Percentiles rank a stretch among this genome's conserved stretches.
Evolutionary conservation across 2,888 invertebrate species (phyloP).

Genomic region (Eutolmus rufibarbis): DNA sequence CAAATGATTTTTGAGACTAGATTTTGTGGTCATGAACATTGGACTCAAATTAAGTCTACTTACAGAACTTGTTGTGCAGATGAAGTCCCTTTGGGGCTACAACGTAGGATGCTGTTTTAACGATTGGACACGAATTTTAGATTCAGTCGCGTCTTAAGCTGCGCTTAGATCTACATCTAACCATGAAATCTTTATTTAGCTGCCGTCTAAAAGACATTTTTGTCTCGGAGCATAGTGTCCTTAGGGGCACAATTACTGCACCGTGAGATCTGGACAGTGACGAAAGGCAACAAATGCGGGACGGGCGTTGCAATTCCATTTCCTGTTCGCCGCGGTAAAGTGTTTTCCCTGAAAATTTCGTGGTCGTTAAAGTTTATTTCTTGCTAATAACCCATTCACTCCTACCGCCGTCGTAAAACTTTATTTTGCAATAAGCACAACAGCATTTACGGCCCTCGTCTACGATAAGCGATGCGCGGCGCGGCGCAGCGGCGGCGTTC

Average conservation of each 20-base stretch:
- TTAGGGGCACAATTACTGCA: background rate
- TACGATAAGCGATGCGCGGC: background rate
- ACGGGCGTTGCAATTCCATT: background rate
- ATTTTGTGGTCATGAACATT: background rate
- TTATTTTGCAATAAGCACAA: constrained; percentile 1
- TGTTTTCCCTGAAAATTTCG: background rate
- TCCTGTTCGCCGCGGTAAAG: background rate
- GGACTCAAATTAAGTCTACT: background rate
- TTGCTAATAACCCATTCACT: constrained; percentile 6
- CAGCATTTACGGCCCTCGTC: background rate
- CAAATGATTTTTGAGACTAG: background rate
- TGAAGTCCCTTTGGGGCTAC: background rate
- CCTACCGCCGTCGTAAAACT: background rate
- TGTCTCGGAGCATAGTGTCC: background rate
- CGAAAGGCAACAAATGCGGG: background rate
- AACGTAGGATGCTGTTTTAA: too few species aligned
- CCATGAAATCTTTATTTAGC: background rate
- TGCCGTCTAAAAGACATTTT: background rate
- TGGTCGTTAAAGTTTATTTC: background rate
- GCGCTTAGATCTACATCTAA: background rate
- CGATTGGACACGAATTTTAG: too few species aligned
- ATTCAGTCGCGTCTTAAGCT: too few species aligned
- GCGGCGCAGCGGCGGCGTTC: background rate
- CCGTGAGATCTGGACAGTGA: background rate
- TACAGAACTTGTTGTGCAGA: background rate